These are phyloP conservation scores for Dryocosmus kuriphilus DNA, from an alignment of 2,888 invertebrate genomes.

Conservation along the genomic window DNA sequence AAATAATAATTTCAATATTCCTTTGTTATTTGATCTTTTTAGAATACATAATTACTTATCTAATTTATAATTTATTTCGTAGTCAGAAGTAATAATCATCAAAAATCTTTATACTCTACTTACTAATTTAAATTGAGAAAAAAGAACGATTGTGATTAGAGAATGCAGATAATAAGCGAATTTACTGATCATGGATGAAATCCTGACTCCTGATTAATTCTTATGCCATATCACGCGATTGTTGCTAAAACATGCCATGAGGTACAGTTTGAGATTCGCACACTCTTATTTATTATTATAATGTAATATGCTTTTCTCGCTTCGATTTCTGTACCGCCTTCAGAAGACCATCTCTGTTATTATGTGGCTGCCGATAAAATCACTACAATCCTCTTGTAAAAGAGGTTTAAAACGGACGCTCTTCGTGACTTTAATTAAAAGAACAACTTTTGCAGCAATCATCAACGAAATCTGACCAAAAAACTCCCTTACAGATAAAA, in stretches of 20 bases:
- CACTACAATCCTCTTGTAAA: constrained; percentile 6
- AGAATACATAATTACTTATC: background rate
- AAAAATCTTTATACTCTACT: background rate
- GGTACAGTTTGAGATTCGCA: constrained; percentile 13
- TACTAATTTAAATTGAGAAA: constrained; percentile 4
- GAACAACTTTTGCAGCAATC: background rate
- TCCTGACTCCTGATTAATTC: constrained; percentile 6
- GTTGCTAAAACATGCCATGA: constrained; percentile 15
- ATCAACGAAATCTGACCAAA: background rate
- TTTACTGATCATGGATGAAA: constrained; percentile 13
- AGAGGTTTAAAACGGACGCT: constrained; percentile 2
- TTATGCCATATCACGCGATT: constrained; percentile 35
- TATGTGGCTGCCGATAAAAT: constrained; percentile 22
- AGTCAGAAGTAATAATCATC: background rate
- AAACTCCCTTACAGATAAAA: background rate
- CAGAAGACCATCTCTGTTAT: constrained; percentile 24
- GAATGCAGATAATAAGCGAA: constrained; percentile 19
- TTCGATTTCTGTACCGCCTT: constrained; percentile 18
- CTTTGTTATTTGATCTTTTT: background rate
- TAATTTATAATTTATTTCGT: background rate
- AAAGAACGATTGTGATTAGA: background rate
- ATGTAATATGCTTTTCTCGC: constrained; percentile 17
- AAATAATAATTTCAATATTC: background rate
- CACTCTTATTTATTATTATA: constrained; percentile 6
- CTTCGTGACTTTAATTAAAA: constrained; percentile 24